Base-by-base conservation (phyloP, 2,113 vertebrate genomes). In the Urocolius indicus region DNA sequence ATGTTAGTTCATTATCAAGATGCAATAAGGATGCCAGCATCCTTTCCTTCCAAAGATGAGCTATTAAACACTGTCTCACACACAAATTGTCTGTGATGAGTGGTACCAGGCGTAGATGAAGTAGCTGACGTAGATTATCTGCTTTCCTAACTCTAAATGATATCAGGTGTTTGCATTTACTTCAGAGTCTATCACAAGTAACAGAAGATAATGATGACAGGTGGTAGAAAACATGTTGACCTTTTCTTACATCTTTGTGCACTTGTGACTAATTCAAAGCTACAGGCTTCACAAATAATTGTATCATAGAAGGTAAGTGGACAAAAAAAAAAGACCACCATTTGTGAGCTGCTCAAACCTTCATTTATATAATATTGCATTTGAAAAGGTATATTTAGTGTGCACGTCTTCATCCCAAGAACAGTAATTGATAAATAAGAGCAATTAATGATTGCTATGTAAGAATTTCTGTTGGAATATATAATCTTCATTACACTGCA, bases 71-170 rank as follows among this genome's bases (percentile, higher is more conserved):
- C 38, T 52, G 29, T 90, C 51, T 52, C 69, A 65, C 63, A 84
- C 32, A 49, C 2, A 52, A 71, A 84, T 43, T 72, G 62, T 48
- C 57, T 82, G 23, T 88, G 88, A 84, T 96, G 96, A 97, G 89
- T 96, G 96, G 95, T 96, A 87, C 52, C 69, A 41, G 55, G n/a
- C 58, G 27, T 9, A 89, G 92, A 97, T 96, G 86, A 97, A 96
- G 61, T 73, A 74, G 65, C 90, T 96, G 93, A 93, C 92, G 58
- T 81, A 89, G 91, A 79, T 91, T 87, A 95, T 96, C 89, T 79
- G 38, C 61, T 97, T 97, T 94, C 84, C 91, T 95, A 97, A 94
- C 84, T 94, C 73, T 93, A 96, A 98, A 96, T 93, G 89, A 89
- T 96, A 82, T 92, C 54, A 95, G 95, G 41, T 96, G 85, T 93